A percentile compares a stretch with the other conserved stretches of the same genome.
Conservation (phyloP, 1,140 invertebrate species). For the Tetramorium alpestre region DNA sequence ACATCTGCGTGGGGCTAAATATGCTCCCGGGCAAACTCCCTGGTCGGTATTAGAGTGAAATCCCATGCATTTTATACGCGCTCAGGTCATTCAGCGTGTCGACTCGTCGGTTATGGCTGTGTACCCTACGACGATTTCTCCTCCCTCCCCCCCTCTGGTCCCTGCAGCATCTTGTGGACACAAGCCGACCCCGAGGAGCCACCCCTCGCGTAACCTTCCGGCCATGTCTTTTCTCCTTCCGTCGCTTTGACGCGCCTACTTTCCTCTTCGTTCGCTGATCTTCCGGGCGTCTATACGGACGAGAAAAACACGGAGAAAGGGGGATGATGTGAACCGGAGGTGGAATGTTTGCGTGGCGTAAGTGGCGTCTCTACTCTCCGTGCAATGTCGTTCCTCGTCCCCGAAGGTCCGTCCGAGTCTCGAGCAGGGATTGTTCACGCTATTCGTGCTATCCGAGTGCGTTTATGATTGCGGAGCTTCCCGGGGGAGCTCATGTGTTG, state of each 20-base stretch:
- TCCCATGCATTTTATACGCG: conserved; percentile 85
- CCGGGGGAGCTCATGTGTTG: neutral
- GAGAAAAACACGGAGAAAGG: conserved; percentile 52
- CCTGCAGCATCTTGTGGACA: conserved; percentile 78
- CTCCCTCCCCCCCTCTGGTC: neutral
- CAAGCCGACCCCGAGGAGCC: conserved; percentile 67
- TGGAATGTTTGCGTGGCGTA: conserved; percentile 82
- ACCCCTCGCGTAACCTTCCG: conserved; percentile 59
- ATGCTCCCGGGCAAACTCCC: conserved; percentile 78
- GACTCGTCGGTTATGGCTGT: conserved; percentile 77
- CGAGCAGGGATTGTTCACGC: conserved; percentile 73
- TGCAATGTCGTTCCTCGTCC: conserved; percentile 60
- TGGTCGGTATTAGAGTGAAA: conserved; percentile 79
- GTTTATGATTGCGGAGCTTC: conserved; percentile 58
- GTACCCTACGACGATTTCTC: conserved; percentile 71
- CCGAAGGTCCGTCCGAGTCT: conserved; percentile 59
- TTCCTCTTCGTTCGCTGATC: conserved; percentile 51
- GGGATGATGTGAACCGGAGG: conserved; percentile 51
- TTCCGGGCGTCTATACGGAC: conserved; percentile 48
- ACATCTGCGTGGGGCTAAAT: conserved; percentile 80
- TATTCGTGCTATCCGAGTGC: conserved; percentile 67
- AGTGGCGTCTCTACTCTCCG: conserved; percentile 81
- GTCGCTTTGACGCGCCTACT: conserved; percentile 59
- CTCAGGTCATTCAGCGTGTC: conserved; percentile 79
- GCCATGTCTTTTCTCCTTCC: conserved; percentile 61